Conservation (phyloP, 2,888 invertebrate species). For the Rhagophthalmus giganteus region DNA sequence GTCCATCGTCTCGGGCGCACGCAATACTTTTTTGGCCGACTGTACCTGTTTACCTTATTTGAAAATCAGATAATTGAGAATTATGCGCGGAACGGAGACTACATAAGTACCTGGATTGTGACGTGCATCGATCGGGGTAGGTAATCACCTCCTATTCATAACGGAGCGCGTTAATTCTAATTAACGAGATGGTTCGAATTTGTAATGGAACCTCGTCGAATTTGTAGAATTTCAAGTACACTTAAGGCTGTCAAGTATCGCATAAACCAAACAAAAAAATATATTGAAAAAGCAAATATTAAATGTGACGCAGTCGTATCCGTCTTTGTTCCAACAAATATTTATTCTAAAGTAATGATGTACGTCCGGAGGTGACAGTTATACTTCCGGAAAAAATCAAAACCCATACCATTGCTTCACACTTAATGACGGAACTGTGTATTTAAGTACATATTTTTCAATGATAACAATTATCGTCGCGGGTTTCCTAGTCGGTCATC, state of each 20-base stretch:
- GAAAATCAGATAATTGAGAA: neutral
- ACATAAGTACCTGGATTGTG: neutral
- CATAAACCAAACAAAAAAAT: neutral
- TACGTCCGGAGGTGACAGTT: slow-evolving; percentile 24
- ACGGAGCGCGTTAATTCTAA: neutral
- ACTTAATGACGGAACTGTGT: slow-evolving; percentile 12
- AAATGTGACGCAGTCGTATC: slow-evolving; percentile 19
- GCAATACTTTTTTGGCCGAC: too few species aligned
- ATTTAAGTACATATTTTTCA: slow-evolving; percentile 14
- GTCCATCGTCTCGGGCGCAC: too few species aligned
- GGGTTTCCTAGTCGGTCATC: slow-evolving; percentile 12
- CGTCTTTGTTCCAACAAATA: slow-evolving; percentile 26
- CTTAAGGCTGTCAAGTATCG: neutral
- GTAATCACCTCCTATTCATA: neutral
- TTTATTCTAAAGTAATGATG: slow-evolving; percentile 21
- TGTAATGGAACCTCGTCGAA: neutral
- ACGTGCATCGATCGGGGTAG: neutral
- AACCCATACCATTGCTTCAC: slow-evolving; percentile 8
- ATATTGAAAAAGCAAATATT: slow-evolving; percentile 24
- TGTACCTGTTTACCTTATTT: neutral
- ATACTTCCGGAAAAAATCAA: slow-evolving; percentile 19
- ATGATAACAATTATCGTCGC: slow-evolving; percentile 12
- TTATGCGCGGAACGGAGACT: neutral
- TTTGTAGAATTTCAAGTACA: neutral
- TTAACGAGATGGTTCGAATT: neutral